A percentile compares a stretch with the other conserved stretches of the same genome.
phyloP scores from a whole-genome alignment of 2,888 invertebrate genomes.

The Elegia similella region DNA sequence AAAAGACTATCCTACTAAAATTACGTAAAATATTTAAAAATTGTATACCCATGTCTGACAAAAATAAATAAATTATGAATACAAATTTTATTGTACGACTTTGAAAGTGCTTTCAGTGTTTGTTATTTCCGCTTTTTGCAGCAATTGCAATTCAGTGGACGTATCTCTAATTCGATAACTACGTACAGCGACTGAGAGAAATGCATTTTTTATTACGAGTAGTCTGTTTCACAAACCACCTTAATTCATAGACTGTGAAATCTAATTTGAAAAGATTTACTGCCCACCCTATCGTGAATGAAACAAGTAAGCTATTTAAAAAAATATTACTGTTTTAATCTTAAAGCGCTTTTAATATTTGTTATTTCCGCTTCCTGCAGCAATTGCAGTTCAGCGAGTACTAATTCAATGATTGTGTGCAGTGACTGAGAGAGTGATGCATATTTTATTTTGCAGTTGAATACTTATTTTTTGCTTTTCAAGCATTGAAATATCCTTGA shows the following conservation, averaged over 20 bases:
- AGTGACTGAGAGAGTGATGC: not conserved
- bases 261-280: not conserved
- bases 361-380: conserved; percentile 12
- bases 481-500: no score
- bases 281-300: no score
- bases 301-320: no score
- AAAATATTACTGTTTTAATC: not conserved
- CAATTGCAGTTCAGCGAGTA: conserved; percentile 7
- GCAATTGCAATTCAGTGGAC: conserved; percentile 6
- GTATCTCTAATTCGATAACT: conserved; percentile 3
- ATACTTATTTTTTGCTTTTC: no score
- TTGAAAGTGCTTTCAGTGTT: conserved; percentile 10
- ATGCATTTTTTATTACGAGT: not conserved
- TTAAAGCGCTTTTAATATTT: conserved; percentile 13
- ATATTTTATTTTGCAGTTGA: no score
- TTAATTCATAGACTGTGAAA: no score
- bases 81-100: no score
- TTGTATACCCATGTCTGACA: no score
- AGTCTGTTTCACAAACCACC: no score
- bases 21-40: no score
- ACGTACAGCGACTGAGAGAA: conserved; percentile 5
- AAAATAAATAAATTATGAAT: no score
- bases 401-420: conserved; percentile 8
- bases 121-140: conserved; percentile 11
- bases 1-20: no score